A percentile compares a stretch with the other conserved stretches of the same genome.
phyloP scores from a whole-genome alignment of 1,140 invertebrate genomes.

The Choristoneura fumiferana region DNA sequence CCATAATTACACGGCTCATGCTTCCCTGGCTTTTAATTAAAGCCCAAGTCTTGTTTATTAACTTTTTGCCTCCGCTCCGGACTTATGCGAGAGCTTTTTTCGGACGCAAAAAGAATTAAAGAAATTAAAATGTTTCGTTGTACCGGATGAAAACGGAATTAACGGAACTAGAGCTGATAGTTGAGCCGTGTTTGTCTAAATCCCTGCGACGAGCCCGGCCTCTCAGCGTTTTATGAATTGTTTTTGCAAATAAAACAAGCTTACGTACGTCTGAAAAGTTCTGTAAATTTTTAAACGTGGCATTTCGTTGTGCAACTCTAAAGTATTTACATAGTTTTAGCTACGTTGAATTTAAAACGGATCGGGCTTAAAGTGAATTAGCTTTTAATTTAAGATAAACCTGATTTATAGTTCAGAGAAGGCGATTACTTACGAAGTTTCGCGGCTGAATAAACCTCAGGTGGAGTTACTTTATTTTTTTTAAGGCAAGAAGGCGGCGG shows the following conservation, averaged over 20 bases:
- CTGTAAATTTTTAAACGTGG: slow-evolving; percentile 1
- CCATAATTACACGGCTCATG: slow-evolving; percentile 18
- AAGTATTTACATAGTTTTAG: slow-evolving; percentile 3
- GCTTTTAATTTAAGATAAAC: slow-evolving; percentile 19
- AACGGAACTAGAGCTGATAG: neutral
- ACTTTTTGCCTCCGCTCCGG: slow-evolving; percentile 33
- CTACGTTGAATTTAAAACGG: neutral
- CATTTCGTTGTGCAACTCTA: neutral
- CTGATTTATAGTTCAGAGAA: slow-evolving; percentile 6
- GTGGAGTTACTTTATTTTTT: slow-evolving; percentile 43
- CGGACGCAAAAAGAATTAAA: slow-evolving; percentile 37
- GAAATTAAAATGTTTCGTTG: slow-evolving; percentile 41
- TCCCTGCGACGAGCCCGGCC: neutral
- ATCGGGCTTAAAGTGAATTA: slow-evolving; percentile 9
- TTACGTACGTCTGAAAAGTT: neutral
- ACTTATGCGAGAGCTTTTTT: slow-evolving; percentile 29
- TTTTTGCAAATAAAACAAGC: slow-evolving; percentile 8
- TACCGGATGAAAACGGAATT: neutral
- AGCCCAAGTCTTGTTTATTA: slow-evolving; percentile 38
- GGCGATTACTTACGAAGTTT: slow-evolving; percentile 8
- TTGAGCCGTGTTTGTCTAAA: neutral
- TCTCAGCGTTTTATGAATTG: slow-evolving; percentile 7
- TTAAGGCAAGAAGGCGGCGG: slow-evolving; percentile 29
- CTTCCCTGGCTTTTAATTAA: slow-evolving; percentile 17
- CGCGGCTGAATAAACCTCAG: slow-evolving; percentile 3